These are phyloP conservation scores for Origma solitaria DNA, from an alignment of 2,113 vertebrate species.

Conservation along the genomic window DNA sequence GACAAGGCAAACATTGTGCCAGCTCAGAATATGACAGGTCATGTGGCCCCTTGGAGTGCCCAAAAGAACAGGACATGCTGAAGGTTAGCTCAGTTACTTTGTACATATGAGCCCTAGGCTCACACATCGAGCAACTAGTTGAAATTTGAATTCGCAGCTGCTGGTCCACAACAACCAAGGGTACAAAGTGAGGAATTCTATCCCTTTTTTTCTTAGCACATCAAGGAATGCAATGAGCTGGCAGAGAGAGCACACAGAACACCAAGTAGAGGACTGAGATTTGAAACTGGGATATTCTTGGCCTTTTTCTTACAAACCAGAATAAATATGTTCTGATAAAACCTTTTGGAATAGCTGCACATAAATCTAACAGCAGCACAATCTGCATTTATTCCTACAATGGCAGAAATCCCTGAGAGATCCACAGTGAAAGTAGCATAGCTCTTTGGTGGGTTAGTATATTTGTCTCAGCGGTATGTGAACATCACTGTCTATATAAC, in stretches of 20 bases:
- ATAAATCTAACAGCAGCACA: neutral
- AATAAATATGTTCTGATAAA: neutral
- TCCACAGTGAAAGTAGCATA: neutral
- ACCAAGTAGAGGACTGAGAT: neutral
- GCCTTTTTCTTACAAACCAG: neutral
- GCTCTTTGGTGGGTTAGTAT: neutral
- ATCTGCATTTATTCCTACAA: neutral
- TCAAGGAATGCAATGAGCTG: neutral
- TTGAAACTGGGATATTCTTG: neutral
- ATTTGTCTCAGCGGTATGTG: neutral
- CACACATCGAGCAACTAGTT: neutral
- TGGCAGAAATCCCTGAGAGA: neutral
- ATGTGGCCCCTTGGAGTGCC: rapidly evolving
- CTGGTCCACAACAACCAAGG: neutral
- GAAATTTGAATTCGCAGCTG: neutral
- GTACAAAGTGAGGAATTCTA: neutral
- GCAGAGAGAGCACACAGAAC: neutral
- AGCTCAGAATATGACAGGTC: neutral
- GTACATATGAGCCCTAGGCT: rapidly evolving
- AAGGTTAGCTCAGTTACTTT: neutral
- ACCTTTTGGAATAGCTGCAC: neutral
- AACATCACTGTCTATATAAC: neutral
- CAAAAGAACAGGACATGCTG: neutral
- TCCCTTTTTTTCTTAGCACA: neutral
- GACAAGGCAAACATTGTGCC: neutral